phyloP scores from a whole-genome alignment of 2,113 vertebrate species.

The Spilogale gracilis region DNA sequence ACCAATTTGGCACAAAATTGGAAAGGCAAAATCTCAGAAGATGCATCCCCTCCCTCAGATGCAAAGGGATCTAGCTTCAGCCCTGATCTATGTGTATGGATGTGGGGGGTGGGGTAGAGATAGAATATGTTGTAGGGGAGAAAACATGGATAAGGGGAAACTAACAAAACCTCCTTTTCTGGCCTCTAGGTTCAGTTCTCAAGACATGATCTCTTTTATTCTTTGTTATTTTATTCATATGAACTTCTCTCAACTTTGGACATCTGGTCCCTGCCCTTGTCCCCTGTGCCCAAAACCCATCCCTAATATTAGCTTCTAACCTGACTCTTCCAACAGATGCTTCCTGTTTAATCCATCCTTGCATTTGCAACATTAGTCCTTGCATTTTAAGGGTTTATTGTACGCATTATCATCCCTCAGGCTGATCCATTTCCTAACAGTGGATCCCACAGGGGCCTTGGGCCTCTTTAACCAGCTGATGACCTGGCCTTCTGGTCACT shows the following conservation, averaged over 20 bases:
- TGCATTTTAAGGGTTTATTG: neutral
- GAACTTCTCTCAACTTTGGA: neutral
- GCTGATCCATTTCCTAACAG: neutral
- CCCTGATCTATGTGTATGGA: neutral
- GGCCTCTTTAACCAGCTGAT: neutral
- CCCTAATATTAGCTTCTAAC: neutral
- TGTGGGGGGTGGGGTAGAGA: neutral
- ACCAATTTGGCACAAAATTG: neutral
- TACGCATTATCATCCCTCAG: neutral
- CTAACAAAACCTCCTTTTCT: neutral
- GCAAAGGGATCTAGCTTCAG: neutral
- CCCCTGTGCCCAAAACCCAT: neutral
- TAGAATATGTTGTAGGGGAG: neutral
- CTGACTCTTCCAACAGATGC: neutral
- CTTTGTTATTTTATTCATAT: neutral
- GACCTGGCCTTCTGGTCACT: neutral
- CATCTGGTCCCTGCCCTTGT: neutral
- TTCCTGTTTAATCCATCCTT: neutral
- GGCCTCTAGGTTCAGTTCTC: neutral
- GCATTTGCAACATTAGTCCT: neutral
- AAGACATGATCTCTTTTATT: neutral
- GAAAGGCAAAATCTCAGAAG: neutral
- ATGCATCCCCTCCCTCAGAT: neutral
- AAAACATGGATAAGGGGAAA: neutral
- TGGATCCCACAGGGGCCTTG: neutral